A percentile compares a stretch with the other conserved stretches of the same genome.
These are phyloP conservation scores for Eucera pruinosa DNA, from an alignment of 2,888 invertebrate species.

Conservation along the genomic window DNA sequence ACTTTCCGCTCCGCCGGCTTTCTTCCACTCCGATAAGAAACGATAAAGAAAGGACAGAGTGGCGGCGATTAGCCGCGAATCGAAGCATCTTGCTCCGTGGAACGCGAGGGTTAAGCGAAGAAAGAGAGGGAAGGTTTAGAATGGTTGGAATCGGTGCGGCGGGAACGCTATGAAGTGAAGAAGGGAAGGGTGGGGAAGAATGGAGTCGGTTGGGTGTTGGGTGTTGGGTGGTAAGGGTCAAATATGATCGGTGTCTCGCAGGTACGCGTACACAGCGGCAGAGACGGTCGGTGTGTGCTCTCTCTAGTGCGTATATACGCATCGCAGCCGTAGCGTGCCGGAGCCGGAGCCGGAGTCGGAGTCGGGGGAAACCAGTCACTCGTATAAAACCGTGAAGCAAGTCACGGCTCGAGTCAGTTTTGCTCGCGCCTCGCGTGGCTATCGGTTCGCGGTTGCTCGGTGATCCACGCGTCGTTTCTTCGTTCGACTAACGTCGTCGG, in stretches of 20 bases:
- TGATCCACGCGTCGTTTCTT: constrained; percentile 2
- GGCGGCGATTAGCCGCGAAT: too few relatives aligned
- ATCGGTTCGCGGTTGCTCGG: constrained; percentile 7
- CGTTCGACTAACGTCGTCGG: neutral
- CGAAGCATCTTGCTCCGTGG: too few relatives aligned
- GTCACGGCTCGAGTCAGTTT: constrained; percentile 80
- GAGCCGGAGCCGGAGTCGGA: too few relatives aligned
- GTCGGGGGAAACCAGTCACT: constrained; percentile 76
- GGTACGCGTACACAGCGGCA: too few relatives aligned
- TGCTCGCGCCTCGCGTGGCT: constrained; percentile 75
- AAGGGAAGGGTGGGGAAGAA: too few relatives aligned
- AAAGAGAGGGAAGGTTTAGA: neutral
- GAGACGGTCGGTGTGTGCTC: constrained; percentile 15
- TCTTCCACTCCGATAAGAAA: too few relatives aligned
- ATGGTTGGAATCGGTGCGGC: neutral
- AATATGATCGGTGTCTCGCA: too few relatives aligned
- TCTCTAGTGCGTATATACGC: constrained; percentile 32
- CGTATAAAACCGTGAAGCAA: constrained; percentile 80
- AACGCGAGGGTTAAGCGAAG: too few relatives aligned
- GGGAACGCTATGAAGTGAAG: neutral
- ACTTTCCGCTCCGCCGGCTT: too few relatives aligned
- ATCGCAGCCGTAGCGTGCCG: constrained; percentile 19
- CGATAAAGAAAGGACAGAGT: too few relatives aligned
- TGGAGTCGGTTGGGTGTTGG: too few relatives aligned
- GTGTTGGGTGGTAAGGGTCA: too few relatives aligned